Evolutionary conservation across 2,113 vertebrate species (phyloP), one percentile per base, ranked within the genome.

Genomic region (Saimiri boliviensis): DNA sequence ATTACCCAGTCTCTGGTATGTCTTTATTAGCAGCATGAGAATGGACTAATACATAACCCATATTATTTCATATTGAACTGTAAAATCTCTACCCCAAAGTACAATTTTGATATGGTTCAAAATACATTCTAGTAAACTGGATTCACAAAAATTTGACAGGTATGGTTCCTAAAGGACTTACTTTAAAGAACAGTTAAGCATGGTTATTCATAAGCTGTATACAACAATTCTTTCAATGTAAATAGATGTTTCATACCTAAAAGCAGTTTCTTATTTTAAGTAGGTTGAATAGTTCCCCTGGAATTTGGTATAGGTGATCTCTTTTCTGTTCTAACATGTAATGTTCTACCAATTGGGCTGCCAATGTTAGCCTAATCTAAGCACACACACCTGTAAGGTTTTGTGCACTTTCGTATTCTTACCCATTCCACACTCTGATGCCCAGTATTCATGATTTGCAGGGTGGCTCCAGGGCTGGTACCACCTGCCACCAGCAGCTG

Each of bases 101-200:
- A 82, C 17, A 63, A 20, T 42, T 87, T 74, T 73, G 23, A n/a
- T 54, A 60, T 73, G 20, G 37, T 60, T 94, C 76, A 81, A 74
- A 93, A 93, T 68, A 2, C n/a, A 91, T 13, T 79, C 58, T 93
- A 5, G 32, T 47, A 85, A 91, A 76, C 71, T 32, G 40, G 4
- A 96, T 68, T 60, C 60, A 81, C 42, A 96, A 89, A 96, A 89
- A 82, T 35, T 40, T 74, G 30, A 30, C 49, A 86, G 42, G 35
- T 74, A 60, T 40, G 82, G 42, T 40, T n/a, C 54, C 47, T 63
- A 40, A 79, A 35, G 35, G 45, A 63, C 32, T 49, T 68, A 86
- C 20, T 82, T 96, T 85, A 76, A 87, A 81, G 82, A 96, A 49
- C 12, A 93, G 42, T 74, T 76, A 96, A 93, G 20, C 19, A n/a